A percentile compares a stretch with the other conserved stretches of the same genome.
Evolutionary conservation across 1,140 invertebrate species (phyloP).

Genomic region (Hirudo medicinalis): DNA sequence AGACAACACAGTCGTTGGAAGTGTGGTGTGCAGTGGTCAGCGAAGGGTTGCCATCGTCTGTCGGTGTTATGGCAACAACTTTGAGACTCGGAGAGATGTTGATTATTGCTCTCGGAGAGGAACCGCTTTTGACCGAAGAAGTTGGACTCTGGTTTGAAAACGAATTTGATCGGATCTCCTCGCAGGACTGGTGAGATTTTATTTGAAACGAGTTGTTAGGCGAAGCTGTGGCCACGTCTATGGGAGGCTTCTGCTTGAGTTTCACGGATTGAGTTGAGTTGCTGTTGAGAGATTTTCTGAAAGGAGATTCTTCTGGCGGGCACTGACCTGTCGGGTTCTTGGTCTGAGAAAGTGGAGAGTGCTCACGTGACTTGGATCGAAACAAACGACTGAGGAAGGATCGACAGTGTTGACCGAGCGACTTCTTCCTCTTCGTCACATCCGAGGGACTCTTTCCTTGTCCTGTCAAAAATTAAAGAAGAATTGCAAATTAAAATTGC

Average conservation of each 20-base stretch:
- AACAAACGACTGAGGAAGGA: conserved; percentile 9
- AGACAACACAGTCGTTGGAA: not conserved
- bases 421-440: not conserved
- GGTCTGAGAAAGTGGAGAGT: not conserved
- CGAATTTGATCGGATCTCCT: not conserved
- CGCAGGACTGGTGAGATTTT: not conserved
- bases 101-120: not conserved
- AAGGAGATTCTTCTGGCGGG: not conserved
- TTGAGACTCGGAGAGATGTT: conserved; percentile 6
- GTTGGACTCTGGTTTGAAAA: not conserved
- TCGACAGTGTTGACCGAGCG: not conserved
- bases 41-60: not conserved
- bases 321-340: not conserved
- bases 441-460: too few relatives aligned
- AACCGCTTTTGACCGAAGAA: conserved; percentile 3
- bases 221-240: not conserved
- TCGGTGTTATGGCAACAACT: not conserved
- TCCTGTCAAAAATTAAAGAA: too few relatives aligned
- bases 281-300: not conserved
- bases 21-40: not conserved
- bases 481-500: too few relatives aligned
- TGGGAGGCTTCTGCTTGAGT: not conserved
- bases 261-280: not conserved
- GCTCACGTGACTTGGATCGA: not conserved
- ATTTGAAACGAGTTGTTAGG: conserved; percentile 1